Base-by-base conservation (phyloP, 2,888 invertebrate genomes). In the Lasioglossum oenotherae region DNA sequence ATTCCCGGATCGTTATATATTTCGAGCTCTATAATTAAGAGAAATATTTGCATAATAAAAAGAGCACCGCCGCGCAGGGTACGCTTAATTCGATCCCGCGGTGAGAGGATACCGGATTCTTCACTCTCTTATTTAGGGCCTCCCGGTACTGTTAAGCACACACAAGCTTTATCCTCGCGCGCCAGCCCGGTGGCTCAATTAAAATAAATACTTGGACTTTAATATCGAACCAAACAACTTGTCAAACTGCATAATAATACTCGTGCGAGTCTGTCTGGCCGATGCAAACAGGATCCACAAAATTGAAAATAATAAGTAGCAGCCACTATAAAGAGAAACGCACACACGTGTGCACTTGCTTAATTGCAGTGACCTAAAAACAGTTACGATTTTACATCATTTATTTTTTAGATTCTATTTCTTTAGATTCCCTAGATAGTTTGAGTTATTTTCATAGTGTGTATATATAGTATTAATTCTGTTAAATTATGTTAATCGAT, bases 101-200 rank as follows among this genome's bases (percentile, higher is more conserved):
- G 73, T 35, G 44, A 12, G 41, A 74, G 4, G 27, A 46, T 27
- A 46, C 57, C 27, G 27, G 12, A 14, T 73, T 46, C 14, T 60
- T 27, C 44, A 2, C 19, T 74, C 57, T 74, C 69, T 71, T 31
- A 41, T 69, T 60, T 27, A 16, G 75, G 73, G 69, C 31, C 57
- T 71, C 31, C 69, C 53, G 64, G 35, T 38, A 35, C 41, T 73
- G 84, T 74, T 74, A 46, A 78, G 31, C 60, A n/a, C 57, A 64
- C 44, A 46, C 79, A 60, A 23, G n/a, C 49, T 49, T 82, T 75
- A 72, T 80, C 35, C 8, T 23, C 72, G 71, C 49, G 49, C 64
- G 49, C 19, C 64, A 64, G 27, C 53, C 31, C 31, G 64, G 14
- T 41, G 5, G 57, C 69, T 64, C 53, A 73, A 38, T 69, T 69